Base-by-base conservation (phyloP, 2,797 vertebrate species). In the Oreochromis grahami region DNA sequence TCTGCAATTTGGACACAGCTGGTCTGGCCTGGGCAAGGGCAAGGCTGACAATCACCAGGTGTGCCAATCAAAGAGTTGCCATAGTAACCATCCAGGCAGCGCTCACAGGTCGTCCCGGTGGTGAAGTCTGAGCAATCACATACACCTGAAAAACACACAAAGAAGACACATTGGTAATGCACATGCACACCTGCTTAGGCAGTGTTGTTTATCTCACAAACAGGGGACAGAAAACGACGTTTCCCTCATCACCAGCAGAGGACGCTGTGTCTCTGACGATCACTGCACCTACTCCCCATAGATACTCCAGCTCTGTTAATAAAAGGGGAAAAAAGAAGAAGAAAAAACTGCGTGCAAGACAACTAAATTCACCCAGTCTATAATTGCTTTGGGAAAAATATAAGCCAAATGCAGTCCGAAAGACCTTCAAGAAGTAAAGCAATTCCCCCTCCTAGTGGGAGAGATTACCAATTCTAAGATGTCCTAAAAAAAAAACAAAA, bases 91-190 rank as follows among this genome's bases (percentile, higher is more conserved):
- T 96, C 93, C 87, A 94, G 86, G 92, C 98, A 99, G 84, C 84
- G 97, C 92, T 98, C 97, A 3, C 98, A 99, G 95, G 96, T 96
- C 1, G 84, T 85, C 14, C 98, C 98, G 3, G 96, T 92, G 0
- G 98, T 99, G 58, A 97, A 97, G 94, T 98, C 95, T 41, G 87
- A 87, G 55, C 98, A 99, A 53, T 82, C 93, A 79, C 98, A 99
- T 79, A 92, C 93, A 84, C 98, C 98, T 99, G 95, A 80, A 24
- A 93, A 48, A 86, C 58, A 93, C 77, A 91, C 79, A 36, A 48
- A 45, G 48, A 53, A 52, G n/a, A 58, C 50, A 19, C 43, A 50
- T 21, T 63, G 19, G n/a, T 45, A 65, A 45, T 24, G 21, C 60
- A 82, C 76, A 80, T 32, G 52, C 45, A 82, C 82, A 80, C 51